phyloP scores from a whole-genome alignment of 2,113 vertebrate species.

The Oryzias curvinotus region DNA sequence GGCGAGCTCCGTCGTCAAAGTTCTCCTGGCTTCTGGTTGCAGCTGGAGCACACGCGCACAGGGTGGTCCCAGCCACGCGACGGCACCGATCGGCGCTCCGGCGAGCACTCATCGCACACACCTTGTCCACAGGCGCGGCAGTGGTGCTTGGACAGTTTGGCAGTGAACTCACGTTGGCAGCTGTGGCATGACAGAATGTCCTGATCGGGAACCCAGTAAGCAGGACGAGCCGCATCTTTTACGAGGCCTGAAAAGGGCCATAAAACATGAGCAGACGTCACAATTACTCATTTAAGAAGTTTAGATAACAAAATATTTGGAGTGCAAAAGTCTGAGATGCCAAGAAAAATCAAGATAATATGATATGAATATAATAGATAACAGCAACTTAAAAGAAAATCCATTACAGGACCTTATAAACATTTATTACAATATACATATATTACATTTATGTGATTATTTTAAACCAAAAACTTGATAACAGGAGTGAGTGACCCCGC shows the following conservation, averaged over 20 bases:
- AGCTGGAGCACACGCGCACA: constrained; percentile 91
- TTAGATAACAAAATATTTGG: background rate
- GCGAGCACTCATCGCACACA: constrained; percentile 94
- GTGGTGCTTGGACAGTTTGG: constrained; percentile 97
- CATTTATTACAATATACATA: too few relatives aligned
- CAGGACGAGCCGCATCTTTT: constrained; percentile 94
- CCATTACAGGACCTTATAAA: too few relatives aligned
- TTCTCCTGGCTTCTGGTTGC: constrained; percentile 95
- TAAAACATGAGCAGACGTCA: background rate
- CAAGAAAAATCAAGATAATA: too few relatives aligned
- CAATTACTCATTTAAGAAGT: background rate
- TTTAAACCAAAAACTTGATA: too few relatives aligned
- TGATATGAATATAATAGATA: too few relatives aligned
- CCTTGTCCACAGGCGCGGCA: constrained; percentile 98
- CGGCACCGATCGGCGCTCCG: constrained; percentile 88
- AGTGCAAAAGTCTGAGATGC: too few relatives aligned
- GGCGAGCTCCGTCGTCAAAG: constrained; percentile 83
- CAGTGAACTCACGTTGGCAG: constrained; percentile 91
- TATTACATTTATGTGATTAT: too few relatives aligned
- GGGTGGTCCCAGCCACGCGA: constrained; percentile 98
- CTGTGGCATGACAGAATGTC: constrained; percentile 92
- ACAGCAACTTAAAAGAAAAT: too few relatives aligned
- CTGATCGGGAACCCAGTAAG: constrained; percentile 98
- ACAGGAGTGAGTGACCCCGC: too few relatives aligned
- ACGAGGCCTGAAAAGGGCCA: constrained; percentile 82